Conservation (phyloP, 64 coral and sea anemone species). For the Astreopora myriophthalma region DNA sequence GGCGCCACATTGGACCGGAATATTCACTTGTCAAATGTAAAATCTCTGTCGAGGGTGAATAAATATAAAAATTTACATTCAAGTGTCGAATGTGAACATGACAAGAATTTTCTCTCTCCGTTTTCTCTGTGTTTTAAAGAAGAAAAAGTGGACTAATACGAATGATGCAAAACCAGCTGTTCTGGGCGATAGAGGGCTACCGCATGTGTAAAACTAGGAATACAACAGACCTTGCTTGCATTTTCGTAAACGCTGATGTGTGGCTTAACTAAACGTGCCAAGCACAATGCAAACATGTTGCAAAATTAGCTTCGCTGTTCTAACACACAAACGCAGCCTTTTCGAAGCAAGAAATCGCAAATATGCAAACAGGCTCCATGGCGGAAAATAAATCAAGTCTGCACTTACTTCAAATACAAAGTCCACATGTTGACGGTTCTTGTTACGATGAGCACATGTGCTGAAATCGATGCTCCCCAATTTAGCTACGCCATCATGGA, state of each 20-base stretch:
- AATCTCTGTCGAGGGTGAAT: conserved; percentile 4
- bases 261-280: background rate
- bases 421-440: conserved; percentile 6
- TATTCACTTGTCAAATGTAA: background rate
- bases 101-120: background rate
- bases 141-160: background rate
- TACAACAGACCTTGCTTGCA: conserved; percentile 27
- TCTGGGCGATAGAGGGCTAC: background rate
- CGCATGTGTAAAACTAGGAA: conserved; percentile 4
- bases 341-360: background rate
- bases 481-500: conserved; percentile 24
- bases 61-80: conserved; percentile 17
- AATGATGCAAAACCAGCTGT: background rate
- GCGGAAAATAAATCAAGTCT: background rate
- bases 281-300: conserved; percentile 13
- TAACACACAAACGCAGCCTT: background rate
- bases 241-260: background rate
- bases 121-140: background rate
- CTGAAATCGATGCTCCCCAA: background rate
- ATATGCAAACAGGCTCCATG: conserved; percentile 13
- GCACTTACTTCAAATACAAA: conserved; percentile 34
- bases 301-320: conserved; percentile 13
- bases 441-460: background rate
- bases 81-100: background rate
- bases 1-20: background rate